Base-by-base conservation (phyloP, 2,113 vertebrate species). In the Chroicocephalus ridibundus region DNA sequence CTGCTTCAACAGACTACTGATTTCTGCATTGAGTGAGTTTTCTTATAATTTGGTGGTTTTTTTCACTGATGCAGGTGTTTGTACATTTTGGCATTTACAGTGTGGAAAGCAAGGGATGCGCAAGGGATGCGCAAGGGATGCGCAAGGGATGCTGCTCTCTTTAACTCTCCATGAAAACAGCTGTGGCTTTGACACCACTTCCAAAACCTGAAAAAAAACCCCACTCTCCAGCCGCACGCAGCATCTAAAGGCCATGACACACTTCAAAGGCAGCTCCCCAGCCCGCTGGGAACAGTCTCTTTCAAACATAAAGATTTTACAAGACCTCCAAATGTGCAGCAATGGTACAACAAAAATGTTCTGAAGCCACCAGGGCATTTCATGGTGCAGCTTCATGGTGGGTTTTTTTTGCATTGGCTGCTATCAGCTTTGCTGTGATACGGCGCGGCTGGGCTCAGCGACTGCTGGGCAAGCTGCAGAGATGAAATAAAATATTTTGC, bases 331-430 rank as follows among this genome's bases (percentile, higher is more conserved):
- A 16, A 46, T 10, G 54, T n/a, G 40, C 60, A 79, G 22, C 60
- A 44, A 29, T n/a, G 24, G 15, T 42, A 47, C 54, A 89, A 69
- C 18, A 58, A 52, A 78, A 55, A 32, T 21, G 38, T n/a, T 66
- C 69, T 66, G 64, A 77, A 81, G 27, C 55, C 74, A 52, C 32
- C 9, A 38, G 25, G 14, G 19, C 4, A 7, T 87, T 82, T 81
- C 4, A 27, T 11, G 19, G 52, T 36, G 64, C 68, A 83, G 80
- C 38, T 83, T 88, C 1, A 0, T 2, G 0, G 58, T 36, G 78
- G 51, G 14, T 19, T 46, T 15, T 79, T 75, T 68, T 9, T 42
- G 18, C 3, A 3, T 58, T 32, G 55, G n/a, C 66, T 81, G 47
- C 54, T n/a, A 21, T 7, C 27, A 42, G 42, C 9, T 80, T 62